These are phyloP conservation scores for Lates japonicus DNA, from an alignment of 2,797 vertebrate genomes.

Conservation along the genomic window DNA sequence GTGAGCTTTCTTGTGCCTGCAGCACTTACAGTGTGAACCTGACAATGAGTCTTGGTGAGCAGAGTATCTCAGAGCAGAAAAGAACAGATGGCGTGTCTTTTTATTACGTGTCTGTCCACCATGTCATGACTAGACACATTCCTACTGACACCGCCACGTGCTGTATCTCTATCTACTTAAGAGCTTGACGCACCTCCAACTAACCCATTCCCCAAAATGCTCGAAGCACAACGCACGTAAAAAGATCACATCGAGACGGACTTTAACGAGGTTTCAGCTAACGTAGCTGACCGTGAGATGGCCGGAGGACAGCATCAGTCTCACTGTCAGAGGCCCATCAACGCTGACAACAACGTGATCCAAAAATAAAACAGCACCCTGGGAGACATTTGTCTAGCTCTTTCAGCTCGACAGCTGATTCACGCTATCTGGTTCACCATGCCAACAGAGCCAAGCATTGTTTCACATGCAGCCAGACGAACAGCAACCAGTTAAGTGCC, in stretches of 20 bases:
- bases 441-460: conserved; percentile 44
- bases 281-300: conserved; percentile 37
- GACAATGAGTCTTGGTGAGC: conserved; percentile 24
- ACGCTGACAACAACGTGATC: conserved; percentile 67
- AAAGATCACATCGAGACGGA: conserved; percentile 32
- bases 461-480: conserved; percentile 35
- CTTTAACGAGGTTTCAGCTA: conserved; percentile 43
- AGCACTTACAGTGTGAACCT: conserved; percentile 35
- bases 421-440: conserved; percentile 52
- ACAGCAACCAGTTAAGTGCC: conserved; percentile 14
- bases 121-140: conserved; percentile 26
- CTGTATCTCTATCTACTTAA: conserved; percentile 6
- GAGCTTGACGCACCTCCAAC: conserved; percentile 11
- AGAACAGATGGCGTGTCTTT: conserved; percentile 14
- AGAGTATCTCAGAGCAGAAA: conserved; percentile 20
- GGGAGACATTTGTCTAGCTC: conserved; percentile 74
- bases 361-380: conserved; percentile 83
- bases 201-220: not conserved
- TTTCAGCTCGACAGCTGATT: conserved; percentile 74
- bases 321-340: conserved; percentile 77
- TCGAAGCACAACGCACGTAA: conserved; percentile 10
- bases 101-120: conserved; percentile 23
- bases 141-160: conserved; percentile 5
- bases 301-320: conserved; percentile 72
- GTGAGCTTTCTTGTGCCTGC: conserved; percentile 3